phyloP scores from a whole-genome alignment of 2,888 invertebrate genomes.

The Meliscaeva auricollis region DNA sequence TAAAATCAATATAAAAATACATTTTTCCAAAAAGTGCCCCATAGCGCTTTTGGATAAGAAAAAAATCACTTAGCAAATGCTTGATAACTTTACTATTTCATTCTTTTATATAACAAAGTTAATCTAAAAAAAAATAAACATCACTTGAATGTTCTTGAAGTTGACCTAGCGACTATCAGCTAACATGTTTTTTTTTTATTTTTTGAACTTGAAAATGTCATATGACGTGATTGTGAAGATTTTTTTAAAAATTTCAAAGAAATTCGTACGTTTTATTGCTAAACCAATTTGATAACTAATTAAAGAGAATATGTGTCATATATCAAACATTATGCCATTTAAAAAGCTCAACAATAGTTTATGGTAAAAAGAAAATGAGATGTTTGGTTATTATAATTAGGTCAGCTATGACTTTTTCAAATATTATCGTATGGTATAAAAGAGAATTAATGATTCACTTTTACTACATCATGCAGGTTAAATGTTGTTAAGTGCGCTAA shows the following conservation, averaged over 20 bases:
- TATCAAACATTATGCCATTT: background rate
- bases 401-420: no score
- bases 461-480: no score
- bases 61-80: slow-evolving; percentile 59
- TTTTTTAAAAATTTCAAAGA: slow-evolving; percentile 16
- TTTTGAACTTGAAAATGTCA: slow-evolving; percentile 55
- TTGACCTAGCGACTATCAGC: slow-evolving; percentile 41
- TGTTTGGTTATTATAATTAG: background rate
- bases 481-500: no score
- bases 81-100: slow-evolving; percentile 42
- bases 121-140: background rate
- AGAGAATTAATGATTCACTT: no score
- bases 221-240: slow-evolving; percentile 43
- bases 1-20: slow-evolving; percentile 52
- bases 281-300: background rate
- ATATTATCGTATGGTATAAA: no score
- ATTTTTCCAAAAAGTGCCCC: slow-evolving; percentile 51
- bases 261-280: slow-evolving; percentile 6
- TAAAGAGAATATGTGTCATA: background rate
- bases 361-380: background rate
- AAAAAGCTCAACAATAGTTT: no score
- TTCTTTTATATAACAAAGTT: slow-evolving; percentile 66
- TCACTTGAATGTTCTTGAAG: slow-evolving; percentile 58
- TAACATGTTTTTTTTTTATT: slow-evolving; percentile 2
- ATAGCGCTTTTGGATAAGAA: slow-evolving; percentile 39